These are phyloP conservation scores for Anableps anableps DNA, from an alignment of 2,797 vertebrate species.

Conservation along the genomic window DNA sequence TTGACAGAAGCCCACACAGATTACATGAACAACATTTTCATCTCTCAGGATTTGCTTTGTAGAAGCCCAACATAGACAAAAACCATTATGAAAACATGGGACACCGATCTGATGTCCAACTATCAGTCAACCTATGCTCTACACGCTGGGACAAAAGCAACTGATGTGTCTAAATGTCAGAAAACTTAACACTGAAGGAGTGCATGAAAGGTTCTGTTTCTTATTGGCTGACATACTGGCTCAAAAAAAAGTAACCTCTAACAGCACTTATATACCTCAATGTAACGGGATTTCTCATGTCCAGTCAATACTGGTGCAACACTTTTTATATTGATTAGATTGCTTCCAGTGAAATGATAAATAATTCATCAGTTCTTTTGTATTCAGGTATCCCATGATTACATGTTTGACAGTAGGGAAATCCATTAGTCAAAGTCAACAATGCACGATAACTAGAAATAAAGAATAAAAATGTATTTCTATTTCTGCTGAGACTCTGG, in stretches of 20 bases:
- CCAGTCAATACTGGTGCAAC: slow-evolving; percentile 44
- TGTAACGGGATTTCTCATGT: slow-evolving; percentile 12
- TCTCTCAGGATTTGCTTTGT: slow-evolving; percentile 54
- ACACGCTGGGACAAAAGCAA: slow-evolving; percentile 4
- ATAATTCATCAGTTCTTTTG: slow-evolving; percentile 50
- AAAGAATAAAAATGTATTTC: slow-evolving; percentile 1
- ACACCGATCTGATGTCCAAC: slow-evolving; percentile 30
- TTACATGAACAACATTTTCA: slow-evolving; percentile 47
- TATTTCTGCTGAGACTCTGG: slow-evolving; percentile 6
- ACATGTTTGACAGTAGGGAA: slow-evolving; percentile 11
- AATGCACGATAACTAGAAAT: slow-evolving; percentile 29
- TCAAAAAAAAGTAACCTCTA: slow-evolving; percentile 5
- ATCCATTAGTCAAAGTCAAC: slow-evolving; percentile 63
- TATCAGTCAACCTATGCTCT: slow-evolving; percentile 3
- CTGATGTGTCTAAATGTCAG: slow-evolving; percentile 1
- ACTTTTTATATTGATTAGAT: slow-evolving; percentile 66
- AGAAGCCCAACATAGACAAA: slow-evolving; percentile 32
- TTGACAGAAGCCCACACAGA: slow-evolving; percentile 36
- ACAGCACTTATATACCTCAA: not conserved
- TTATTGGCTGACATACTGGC: not conserved
- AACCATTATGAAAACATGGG: slow-evolving; percentile 49
- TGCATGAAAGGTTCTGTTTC: not conserved
- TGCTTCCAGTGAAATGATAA: slow-evolving; percentile 52
- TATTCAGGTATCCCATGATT: not conserved
- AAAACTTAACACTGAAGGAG: slow-evolving; percentile 2